phyloP scores from a whole-genome alignment of 2,797 vertebrate genomes.

The Sitta carolinensis region DNA sequence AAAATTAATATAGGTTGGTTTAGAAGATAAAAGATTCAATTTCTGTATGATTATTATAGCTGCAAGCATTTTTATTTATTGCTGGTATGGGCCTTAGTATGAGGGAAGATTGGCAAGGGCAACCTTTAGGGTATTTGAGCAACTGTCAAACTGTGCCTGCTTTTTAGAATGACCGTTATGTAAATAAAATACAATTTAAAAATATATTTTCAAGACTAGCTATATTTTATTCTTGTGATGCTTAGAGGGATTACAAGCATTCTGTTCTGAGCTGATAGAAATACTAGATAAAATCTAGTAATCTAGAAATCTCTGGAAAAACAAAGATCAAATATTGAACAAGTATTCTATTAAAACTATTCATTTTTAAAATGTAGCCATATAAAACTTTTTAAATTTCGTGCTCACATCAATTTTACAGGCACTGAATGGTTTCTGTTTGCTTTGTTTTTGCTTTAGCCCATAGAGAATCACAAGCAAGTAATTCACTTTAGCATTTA shows the following conservation, averaged over 20 bases:
- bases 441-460: not conserved
- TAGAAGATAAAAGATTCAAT: not conserved
- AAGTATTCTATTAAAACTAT: not conserved
- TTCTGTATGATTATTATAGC: not conserved
- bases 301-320: not conserved
- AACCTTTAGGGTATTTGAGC: not conserved
- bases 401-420: not conserved
- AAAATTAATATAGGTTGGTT: not conserved
- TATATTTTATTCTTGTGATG: not conserved
- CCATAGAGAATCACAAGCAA: not conserved
- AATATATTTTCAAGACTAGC: not conserved
- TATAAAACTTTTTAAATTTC: not conserved
- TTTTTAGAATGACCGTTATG: not conserved
- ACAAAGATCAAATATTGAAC: not conserved
- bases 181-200: not conserved
- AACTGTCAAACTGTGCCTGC: not conserved
- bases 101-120: not conserved
- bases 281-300: not conserved
- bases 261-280: not conserved
- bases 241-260: not conserved
- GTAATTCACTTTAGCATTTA: not conserved
- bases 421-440: not conserved
- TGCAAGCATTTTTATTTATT: not conserved
- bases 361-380: not conserved
- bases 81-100: not conserved